A percentile compares a stretch with the other conserved stretches of the same genome.
Evolutionary conservation across 2,888 invertebrate genomes (phyloP).

Genomic region (Troilus luridus): DNA sequence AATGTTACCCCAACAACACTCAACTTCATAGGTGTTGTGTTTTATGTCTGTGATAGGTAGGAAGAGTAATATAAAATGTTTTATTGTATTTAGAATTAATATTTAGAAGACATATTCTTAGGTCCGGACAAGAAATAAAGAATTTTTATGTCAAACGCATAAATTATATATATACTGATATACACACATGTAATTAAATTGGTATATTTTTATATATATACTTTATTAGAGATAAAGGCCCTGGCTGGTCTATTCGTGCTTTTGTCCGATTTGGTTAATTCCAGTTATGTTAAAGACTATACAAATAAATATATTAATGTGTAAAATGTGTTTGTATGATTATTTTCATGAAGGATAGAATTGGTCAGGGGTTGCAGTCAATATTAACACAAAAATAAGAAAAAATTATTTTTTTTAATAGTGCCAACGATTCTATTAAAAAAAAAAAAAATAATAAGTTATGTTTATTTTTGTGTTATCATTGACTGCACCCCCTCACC

Average conservation of each 20-base stretch:
- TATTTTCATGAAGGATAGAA: too few species aligned
- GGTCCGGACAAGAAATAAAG: constrained; percentile 51
- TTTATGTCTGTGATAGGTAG: constrained; percentile 60
- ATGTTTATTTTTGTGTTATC: too few species aligned
- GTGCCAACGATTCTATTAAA: too few species aligned
- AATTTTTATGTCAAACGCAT: constrained; percentile 51
- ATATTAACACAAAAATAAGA: too few species aligned
- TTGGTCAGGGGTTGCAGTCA: too few species aligned
- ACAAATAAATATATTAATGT: constrained; percentile 57
- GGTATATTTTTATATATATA: constrained; percentile 57
- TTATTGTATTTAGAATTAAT: constrained; percentile 56
- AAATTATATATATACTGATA: constrained; percentile 57
- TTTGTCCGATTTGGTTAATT: constrained; percentile 59
- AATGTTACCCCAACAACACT: constrained; percentile 59
- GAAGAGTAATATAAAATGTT: constrained; percentile 50
- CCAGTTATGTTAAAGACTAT: constrained; percentile 60
- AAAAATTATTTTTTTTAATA: too few species aligned
- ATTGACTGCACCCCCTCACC: too few species aligned
- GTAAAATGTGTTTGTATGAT: neutral
- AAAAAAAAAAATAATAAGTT: too few species aligned
- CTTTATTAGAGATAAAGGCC: constrained; percentile 45
- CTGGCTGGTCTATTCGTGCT: constrained; percentile 24
- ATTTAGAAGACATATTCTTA: constrained; percentile 49
- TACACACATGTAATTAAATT: constrained; percentile 43
- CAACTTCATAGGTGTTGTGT: constrained; percentile 54